Percentiles rank a stretch among this genome's conserved stretches.
These are phyloP conservation scores for Hydrotaea diabolus DNA, from an alignment of 2,888 invertebrate genomes.

Conservation along the genomic window DNA sequence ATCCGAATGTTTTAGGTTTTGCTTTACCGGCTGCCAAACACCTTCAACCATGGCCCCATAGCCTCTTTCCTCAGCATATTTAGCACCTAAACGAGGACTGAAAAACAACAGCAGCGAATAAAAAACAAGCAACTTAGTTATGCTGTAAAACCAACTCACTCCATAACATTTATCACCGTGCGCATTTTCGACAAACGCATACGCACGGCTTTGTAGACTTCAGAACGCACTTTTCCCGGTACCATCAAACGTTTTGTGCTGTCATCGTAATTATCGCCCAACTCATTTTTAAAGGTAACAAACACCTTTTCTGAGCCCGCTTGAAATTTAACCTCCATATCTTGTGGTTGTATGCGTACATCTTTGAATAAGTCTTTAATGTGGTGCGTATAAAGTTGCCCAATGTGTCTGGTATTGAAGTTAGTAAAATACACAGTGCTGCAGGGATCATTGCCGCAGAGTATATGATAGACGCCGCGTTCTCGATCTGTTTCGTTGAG, in stretches of 20 bases:
- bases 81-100: slow-evolving; percentile 82
- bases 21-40: slow-evolving; percentile 73
- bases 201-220: slow-evolving; percentile 89
- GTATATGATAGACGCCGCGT: slow-evolving; percentile 84
- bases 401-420: slow-evolving; percentile 85
- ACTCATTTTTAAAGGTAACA: slow-evolving; percentile 83
- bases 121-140: neutral
- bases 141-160: slow-evolving; percentile 72
- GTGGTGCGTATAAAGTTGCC: slow-evolving; percentile 85
- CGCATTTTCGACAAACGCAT: slow-evolving; percentile 82
- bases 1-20: slow-evolving; percentile 78
- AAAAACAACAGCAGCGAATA: slow-evolving; percentile 41
- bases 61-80: slow-evolving; percentile 79
- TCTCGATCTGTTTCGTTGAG: slow-evolving; percentile 84
- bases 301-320: slow-evolving; percentile 84
- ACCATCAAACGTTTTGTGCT: slow-evolving; percentile 77
- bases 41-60: slow-evolving; percentile 75
- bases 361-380: slow-evolving; percentile 84
- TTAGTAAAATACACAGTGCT: slow-evolving; percentile 87
- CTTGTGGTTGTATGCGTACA: slow-evolving; percentile 78
- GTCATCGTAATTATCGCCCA: slow-evolving; percentile 70
- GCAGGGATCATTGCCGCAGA: slow-evolving; percentile 89
- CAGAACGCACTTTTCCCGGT: slow-evolving; percentile 84
- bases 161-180: slow-evolving; percentile 74
- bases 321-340: slow-evolving; percentile 80